phyloP scores from a whole-genome alignment of 2,113 vertebrate species.

The Gobius niger region DNA sequence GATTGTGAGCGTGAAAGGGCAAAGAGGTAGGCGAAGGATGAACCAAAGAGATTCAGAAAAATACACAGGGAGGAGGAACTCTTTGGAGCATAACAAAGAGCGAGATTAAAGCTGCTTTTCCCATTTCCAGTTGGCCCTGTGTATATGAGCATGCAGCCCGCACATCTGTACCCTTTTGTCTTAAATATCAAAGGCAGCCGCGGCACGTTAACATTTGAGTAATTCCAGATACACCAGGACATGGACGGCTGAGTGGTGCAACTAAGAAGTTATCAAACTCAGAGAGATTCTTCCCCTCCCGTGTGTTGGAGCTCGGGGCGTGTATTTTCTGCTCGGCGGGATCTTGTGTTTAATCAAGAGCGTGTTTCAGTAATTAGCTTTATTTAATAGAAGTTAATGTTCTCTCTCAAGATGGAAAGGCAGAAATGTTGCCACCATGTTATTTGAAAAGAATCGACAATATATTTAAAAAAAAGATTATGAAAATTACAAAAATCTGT shows the following conservation, averaged over 20 bases:
- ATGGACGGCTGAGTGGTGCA: slow-evolving; percentile 80
- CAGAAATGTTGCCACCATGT: too few species aligned
- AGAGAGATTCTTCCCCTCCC: slow-evolving; percentile 38
- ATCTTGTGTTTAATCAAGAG: slow-evolving; percentile 65
- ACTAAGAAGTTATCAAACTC: slow-evolving; percentile 80
- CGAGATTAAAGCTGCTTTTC: slow-evolving; percentile 78
- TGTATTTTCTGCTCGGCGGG: slow-evolving; percentile 59
- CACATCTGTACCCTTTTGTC: slow-evolving; percentile 92
- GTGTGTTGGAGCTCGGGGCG: slow-evolving; percentile 64
- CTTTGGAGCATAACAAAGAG: slow-evolving; percentile 76
- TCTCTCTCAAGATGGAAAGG: too few species aligned
- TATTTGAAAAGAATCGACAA: too few species aligned
- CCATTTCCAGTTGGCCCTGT: slow-evolving; percentile 84
- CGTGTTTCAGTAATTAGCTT: too few species aligned
- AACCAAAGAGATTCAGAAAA: slow-evolving; percentile 67
- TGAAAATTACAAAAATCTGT: too few species aligned
- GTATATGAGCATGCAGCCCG: slow-evolving; percentile 75
- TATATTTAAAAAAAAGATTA: too few species aligned
- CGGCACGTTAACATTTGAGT: slow-evolving; percentile 96
- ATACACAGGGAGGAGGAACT: slow-evolving; percentile 66
- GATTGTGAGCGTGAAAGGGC: slow-evolving; percentile 65
- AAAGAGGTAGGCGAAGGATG: slow-evolving; percentile 68
- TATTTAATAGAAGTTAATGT: too few species aligned
- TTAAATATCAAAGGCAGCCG: slow-evolving; percentile 98
- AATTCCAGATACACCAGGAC: slow-evolving; percentile 84